Base-by-base conservation (phyloP, 1,140 invertebrate species). In the Panagrolaimus sp. region DNA sequence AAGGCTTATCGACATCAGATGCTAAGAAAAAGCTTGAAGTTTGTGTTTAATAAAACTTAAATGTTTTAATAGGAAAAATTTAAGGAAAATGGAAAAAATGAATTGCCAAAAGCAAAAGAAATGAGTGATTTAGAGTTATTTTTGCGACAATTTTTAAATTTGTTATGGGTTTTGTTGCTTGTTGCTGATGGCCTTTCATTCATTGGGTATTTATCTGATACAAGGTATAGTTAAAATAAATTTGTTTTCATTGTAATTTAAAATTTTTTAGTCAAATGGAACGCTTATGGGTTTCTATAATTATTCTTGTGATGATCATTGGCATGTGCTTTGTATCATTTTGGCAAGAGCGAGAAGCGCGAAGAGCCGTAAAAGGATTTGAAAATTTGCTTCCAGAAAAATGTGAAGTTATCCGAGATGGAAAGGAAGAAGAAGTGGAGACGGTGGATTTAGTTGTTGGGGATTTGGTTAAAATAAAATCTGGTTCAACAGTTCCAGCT, bases 381-480 rank as follows among this genome's bases (percentile, higher is more conserved):
- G 73, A 75, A 45, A 79, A 76, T 45, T 48, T 76, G 16, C 42
- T 77, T 27, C 76, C 83, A 44, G 89, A 96, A 87, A 94, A 92
- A 84, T 94, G 93, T 23, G 91, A 91, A 65, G 93, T 95, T 65
- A 88, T 97, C 74, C 89, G 96, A 74, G 91, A 94, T 85, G 93
- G 94, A 71, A 90, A 94, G 84, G 95, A 94, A 82, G 84, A 91
- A 68, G 93, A 91, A 65, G 85, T 96, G 66, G 88, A 89, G 46
- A 92, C 92, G 72, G 92, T 94, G 85, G 90, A 93, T 78, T 86
- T 96, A 68, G 92, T 93, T 23, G 85, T 93, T 67, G 93, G 93
- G 46, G 93, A 96, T 84, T 89, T 96, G 73, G 92, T 96, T 81
- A 91, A 93, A 83, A 91, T 96, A 45, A 94, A 94, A 85, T 92